Evolutionary conservation across 2,797 vertebrate species (phyloP).

Genomic region (Eleutherodactylus coqui): DNA sequence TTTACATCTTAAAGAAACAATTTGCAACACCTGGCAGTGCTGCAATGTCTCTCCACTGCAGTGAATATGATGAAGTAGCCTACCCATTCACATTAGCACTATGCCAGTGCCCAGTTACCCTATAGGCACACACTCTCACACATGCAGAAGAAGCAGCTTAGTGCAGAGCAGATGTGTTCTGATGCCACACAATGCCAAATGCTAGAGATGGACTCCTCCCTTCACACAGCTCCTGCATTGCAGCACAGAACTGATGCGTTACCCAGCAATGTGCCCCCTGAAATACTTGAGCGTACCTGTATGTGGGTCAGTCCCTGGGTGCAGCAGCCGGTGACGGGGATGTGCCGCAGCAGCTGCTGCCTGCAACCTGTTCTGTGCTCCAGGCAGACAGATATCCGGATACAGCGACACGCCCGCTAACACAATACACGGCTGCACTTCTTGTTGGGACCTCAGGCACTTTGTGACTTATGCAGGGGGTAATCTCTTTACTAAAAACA

Average conservation of each 20-base stretch:
- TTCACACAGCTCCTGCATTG: constrained; percentile 34
- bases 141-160: neutral
- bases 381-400: constrained; percentile 48
- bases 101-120: neutral
- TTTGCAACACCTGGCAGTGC: neutral
- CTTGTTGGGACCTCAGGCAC: neutral
- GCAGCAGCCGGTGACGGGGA: neutral
- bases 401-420: constrained; percentile 58
- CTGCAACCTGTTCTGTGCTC: constrained; percentile 36
- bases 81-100: neutral
- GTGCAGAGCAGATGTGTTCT: constrained; percentile 12
- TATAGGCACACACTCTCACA: neutral
- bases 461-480: neutral
- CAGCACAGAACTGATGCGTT: neutral
- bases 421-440: constrained; percentile 43
- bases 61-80: neutral
- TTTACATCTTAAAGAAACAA: neutral
- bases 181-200: neutral
- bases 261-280: neutral
- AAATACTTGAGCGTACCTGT: constrained; percentile 27
- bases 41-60: neutral
- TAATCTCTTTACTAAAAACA: neutral
- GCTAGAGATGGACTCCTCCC: neutral
- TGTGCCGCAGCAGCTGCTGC: constrained; percentile 34
- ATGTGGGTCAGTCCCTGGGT: neutral